Evolutionary conservation across 2,797 vertebrate genomes (phyloP).

Genomic region (Buphagus erythrorhynchus): DNA sequence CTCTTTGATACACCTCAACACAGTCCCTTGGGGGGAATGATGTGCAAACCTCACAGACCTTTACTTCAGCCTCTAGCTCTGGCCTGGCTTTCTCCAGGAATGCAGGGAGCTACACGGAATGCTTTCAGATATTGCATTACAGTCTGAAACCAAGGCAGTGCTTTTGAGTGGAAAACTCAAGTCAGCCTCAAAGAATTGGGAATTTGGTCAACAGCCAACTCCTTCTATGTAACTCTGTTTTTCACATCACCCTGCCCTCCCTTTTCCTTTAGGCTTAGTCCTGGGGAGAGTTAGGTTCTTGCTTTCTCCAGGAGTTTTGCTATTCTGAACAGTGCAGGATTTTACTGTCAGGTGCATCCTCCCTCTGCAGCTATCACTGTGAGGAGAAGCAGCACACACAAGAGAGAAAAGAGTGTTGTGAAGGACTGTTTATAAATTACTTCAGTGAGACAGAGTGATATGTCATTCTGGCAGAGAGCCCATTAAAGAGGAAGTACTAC

Average conservation of each 20-base stretch:
- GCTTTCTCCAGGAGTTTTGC: background rate
- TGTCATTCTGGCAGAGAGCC: constrained; percentile 70
- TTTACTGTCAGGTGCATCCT: background rate
- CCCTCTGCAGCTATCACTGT: background rate
- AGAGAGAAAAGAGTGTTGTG: constrained; percentile 36
- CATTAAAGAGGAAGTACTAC: constrained; percentile 68
- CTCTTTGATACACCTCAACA: constrained; percentile 35
- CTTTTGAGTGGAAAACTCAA: constrained; percentile 48
- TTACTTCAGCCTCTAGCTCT: background rate
- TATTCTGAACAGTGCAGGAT: background rate
- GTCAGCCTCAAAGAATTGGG: constrained; percentile 53
- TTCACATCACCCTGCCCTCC: background rate
- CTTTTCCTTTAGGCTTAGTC: constrained; percentile 6
- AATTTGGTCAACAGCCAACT: constrained; percentile 37
- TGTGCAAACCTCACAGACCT: background rate
- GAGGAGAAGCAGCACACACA: background rate
- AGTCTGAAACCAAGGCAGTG: constrained; percentile 12
- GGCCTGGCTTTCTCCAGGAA: constrained; percentile 35
- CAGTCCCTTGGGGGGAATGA: background rate
- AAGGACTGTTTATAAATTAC: constrained; percentile 67
- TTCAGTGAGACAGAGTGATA: constrained; percentile 67
- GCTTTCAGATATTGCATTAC: constrained; percentile 42
- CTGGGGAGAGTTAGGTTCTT: background rate
- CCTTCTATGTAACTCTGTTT: constrained; percentile 28
- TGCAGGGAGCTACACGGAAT: background rate